Conservation (phyloP, 2,888 invertebrate genomes). For the Holacanthella duospinosa region DNA sequence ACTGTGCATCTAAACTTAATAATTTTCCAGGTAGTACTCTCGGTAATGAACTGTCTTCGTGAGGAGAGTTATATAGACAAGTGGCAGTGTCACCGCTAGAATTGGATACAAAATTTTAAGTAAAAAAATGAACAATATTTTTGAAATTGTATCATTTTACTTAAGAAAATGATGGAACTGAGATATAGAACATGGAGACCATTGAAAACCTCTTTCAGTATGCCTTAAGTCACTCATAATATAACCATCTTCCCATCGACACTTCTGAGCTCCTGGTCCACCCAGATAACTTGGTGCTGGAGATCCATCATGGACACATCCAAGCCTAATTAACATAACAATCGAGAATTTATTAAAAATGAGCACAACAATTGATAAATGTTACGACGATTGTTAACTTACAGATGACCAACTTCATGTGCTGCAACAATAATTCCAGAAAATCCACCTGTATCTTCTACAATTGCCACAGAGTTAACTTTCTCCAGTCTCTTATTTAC, state of each 20-base stretch:
- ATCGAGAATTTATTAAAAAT: constrained; percentile 3
- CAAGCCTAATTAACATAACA: constrained; percentile 52
- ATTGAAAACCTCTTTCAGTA: constrained; percentile 86
- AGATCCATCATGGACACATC: constrained; percentile 92
- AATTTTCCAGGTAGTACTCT: constrained; percentile 79
- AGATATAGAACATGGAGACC: constrained; percentile 84
- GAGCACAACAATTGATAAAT: not conserved
- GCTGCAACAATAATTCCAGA: constrained; percentile 93
- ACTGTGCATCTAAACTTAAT: constrained; percentile 81
- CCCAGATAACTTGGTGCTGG: constrained; percentile 88
- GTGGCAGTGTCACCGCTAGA: constrained; percentile 84
- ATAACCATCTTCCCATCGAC: constrained; percentile 90
- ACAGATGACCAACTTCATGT: constrained; percentile 94
- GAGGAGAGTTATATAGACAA: constrained; percentile 83
- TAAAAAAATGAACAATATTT: constrained; percentile 3
- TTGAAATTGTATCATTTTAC: constrained; percentile 58
- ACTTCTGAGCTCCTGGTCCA: constrained; percentile 86
- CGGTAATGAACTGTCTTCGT: constrained; percentile 81
- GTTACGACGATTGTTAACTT: constrained; percentile 45
- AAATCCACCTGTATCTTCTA: constrained; percentile 91
- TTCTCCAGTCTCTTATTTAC: constrained; percentile 90
- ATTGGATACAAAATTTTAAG: constrained; percentile 8
- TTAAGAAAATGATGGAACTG: constrained; percentile 92
- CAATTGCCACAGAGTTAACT: constrained; percentile 90
- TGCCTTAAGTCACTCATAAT: constrained; percentile 91